phyloP scores from a whole-genome alignment of 2,888 invertebrate species.

The Linnaemya tessellans region DNA sequence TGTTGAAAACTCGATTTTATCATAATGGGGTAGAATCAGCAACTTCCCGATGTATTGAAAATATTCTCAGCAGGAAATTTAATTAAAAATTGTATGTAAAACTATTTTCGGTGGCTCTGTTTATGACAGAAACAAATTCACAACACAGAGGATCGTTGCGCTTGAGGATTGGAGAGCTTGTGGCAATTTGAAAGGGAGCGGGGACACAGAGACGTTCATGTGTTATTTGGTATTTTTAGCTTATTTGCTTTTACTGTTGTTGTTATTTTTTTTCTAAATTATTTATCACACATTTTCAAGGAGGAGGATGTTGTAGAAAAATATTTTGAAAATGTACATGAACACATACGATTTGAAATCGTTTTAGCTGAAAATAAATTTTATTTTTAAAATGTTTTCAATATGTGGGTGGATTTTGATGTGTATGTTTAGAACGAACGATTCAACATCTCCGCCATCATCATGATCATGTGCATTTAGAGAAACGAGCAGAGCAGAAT shows the following conservation, averaged over 20 bases:
- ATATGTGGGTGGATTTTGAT: slow-evolving; percentile 62
- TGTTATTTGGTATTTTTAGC: slow-evolving; percentile 29
- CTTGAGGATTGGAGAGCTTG: slow-evolving; percentile 17
- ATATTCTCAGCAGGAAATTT: no score
- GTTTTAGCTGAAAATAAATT: slow-evolving; percentile 61
- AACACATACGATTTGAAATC: slow-evolving; percentile 12
- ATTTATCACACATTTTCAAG: slow-evolving; percentile 65
- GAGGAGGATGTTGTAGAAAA: slow-evolving; percentile 69
- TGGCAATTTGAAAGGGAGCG: background rate
- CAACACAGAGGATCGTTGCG: slow-evolving; percentile 33
- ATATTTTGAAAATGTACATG: slow-evolving; percentile 12
- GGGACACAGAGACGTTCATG: slow-evolving; percentile 1
- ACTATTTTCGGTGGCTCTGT: slow-evolving; percentile 13
- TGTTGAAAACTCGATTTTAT: no score
- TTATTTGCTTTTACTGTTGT: slow-evolving; percentile 4
- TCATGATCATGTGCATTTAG: slow-evolving; percentile 30
- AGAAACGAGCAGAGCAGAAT: background rate
- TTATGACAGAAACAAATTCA: background rate
- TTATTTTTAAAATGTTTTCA: slow-evolving; percentile 67
- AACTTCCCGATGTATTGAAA: no score
- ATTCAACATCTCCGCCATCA: slow-evolving; percentile 11
- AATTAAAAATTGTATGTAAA: background rate
- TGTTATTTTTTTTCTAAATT: slow-evolving; percentile 18
- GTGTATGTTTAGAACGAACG: slow-evolving; percentile 24
- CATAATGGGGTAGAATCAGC: no score